phyloP scores from a whole-genome alignment of 2,797 vertebrate species.

The Crenichthys baileyi region DNA sequence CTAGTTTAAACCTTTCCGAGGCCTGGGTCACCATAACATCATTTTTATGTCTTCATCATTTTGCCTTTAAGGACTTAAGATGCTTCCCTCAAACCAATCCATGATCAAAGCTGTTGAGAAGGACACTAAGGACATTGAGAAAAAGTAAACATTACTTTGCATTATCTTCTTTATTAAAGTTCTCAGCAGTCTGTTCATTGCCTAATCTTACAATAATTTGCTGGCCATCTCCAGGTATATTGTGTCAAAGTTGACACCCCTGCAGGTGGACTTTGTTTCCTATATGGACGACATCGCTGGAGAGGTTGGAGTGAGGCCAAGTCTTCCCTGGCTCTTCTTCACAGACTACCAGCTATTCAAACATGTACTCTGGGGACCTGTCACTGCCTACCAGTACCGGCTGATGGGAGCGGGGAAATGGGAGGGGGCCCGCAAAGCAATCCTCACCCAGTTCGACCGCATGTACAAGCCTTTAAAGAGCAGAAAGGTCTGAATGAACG shows the following conservation, averaged over 20 bases:
- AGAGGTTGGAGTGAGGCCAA: constrained; percentile 80
- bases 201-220: background rate
- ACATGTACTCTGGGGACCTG: constrained; percentile 80
- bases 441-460: constrained; percentile 82
- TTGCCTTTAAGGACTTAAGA: constrained; percentile 51
- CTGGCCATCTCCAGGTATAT: constrained; percentile 76
- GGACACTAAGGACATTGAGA: constrained; percentile 71
- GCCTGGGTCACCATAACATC: background rate
- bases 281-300: constrained; percentile 88
- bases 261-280: constrained; percentile 85
- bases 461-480: constrained; percentile 81
- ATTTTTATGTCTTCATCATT: background rate
- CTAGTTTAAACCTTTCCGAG: background rate
- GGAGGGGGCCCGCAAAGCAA: constrained; percentile 78
- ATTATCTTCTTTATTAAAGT: background rate
- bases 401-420: constrained; percentile 83
- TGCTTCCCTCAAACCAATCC: constrained; percentile 64
- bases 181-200: background rate
- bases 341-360: constrained; percentile 82
- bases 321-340: constrained; percentile 77
- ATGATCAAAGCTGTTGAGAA: constrained; percentile 72
- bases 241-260: constrained; percentile 82
- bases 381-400: constrained; percentile 86
- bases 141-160: constrained; percentile 44
- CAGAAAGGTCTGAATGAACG: constrained; percentile 58